Evolutionary conservation across 35 echinoderm and acorn worm species (phyloP).

Genomic region (Ophioderma brevispina): DNA sequence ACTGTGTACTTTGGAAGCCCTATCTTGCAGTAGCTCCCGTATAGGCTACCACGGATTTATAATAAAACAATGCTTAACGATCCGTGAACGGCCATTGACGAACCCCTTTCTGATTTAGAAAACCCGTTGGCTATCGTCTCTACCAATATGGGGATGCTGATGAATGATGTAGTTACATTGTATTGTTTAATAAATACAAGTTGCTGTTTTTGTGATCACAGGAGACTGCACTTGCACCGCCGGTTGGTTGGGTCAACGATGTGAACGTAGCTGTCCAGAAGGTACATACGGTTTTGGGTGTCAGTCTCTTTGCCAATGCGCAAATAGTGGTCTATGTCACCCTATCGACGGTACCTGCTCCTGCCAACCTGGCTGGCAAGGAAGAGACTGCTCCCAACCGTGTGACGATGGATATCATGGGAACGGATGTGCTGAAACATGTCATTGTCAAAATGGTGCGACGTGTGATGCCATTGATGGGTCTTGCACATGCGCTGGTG

Average conservation of each 20-base stretch:
- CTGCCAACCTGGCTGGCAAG: constrained; percentile 68
- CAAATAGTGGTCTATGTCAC: constrained; percentile 66
- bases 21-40: too few relatives aligned
- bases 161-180: too few relatives aligned
- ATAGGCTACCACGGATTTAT: too few relatives aligned
- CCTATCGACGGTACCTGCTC: constrained; percentile 75
- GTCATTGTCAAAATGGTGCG: constrained; percentile 76
- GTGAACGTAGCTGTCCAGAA: constrained; percentile 46
- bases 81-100: too few relatives aligned
- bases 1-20: too few relatives aligned
- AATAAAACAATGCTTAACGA: too few relatives aligned
- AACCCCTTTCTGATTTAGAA: too few relatives aligned
- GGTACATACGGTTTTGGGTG: constrained; percentile 73
- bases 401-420: constrained; percentile 59
- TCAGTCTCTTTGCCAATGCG: constrained; percentile 57
- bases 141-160: too few relatives aligned
- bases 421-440: constrained; percentile 39
- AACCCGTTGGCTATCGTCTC: too few relatives aligned
- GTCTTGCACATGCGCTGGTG: constrained; percentile 52
- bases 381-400: constrained; percentile 34
- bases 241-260: constrained; percentile 78
- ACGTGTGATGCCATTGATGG: constrained; percentile 49
- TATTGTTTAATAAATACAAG: too few relatives aligned
- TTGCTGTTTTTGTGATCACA: constrained; percentile 25
- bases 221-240: constrained; percentile 73